Evolutionary conservation across 2,888 invertebrate genomes (phyloP), one percentile per base, ranked within the genome.

Genomic region (Drosophila kuntzei): DNA sequence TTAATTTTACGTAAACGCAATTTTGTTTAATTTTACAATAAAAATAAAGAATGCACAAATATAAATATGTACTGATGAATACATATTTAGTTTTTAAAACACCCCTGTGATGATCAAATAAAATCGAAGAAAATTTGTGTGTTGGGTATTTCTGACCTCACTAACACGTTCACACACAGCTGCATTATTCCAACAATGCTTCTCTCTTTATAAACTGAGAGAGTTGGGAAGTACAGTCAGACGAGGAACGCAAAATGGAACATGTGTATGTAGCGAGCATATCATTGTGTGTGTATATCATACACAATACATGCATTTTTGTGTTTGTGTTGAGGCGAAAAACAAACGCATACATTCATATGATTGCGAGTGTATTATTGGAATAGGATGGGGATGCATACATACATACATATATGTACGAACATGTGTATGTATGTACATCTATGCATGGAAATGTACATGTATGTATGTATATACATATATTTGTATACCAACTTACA

Each of bases 171-270:
- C 51, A 79, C 75, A 83, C 72, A 80, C 64, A 72, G 81, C 70
- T 82, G 81, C 81, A 80, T 79, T 80, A 60, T 76, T 71, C 72
- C 62, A 55, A 73, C 80, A 63, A 68, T 71, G 61, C 74, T 62
- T 57, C 77, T 75, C 84, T 75, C 76, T 79, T 67, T 60, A 41
- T 57, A 75, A 68, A 75, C 54, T 41, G 81, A 78, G 82, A 73
- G 80, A 70, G 76, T 63, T 82, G 70, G 65, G 80, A 83, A 82
- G 82, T 83, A 83, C 82, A 83, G 82, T 83, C 82, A 82, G 85
- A 83, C 82, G 82, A 66, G 71, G 76, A 84, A 83, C 76, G 79
- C 82, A 85, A 83, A 83, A 82, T 81, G 82, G 82, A 82, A 82
- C 76, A 80, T 82, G 78, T 84, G 84, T 82, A 81, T 81, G 79